Base-by-base conservation (phyloP, 2,888 invertebrate genomes). In the Cheilosia scutellata region DNA sequence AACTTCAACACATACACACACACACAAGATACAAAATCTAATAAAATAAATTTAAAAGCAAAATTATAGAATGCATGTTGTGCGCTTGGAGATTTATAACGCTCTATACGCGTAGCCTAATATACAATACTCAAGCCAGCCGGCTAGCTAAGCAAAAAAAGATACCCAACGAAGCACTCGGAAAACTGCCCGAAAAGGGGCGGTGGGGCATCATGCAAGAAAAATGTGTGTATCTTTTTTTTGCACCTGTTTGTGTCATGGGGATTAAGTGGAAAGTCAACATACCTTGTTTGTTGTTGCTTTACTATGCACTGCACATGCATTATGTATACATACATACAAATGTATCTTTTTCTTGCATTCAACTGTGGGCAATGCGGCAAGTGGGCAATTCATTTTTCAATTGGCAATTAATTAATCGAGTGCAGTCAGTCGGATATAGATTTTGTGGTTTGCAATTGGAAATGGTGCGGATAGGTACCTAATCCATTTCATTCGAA, bases 401-500 rank as follows among this genome's bases (percentile, higher is more conserved):
- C 82, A 86, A 86, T 82, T 86, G 82, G 86, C 82, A 82, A 86
- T 82, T 80, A 86, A 86, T 86, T 82, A 82, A 82, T 86, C 86
- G 86, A 77, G 66, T 16, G 79, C 53, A 71, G 37, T 71, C 33
- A 37, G 53, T 76, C 51, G 57, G 66, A 86, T 82, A 55, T 58
- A 79, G 66, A 80, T 86, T 86, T 80, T 76, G 71, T 60, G 79
- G 58, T 66, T 71, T 60, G 58, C 66, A 74, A 76, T 86, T 80
- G 80, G 57, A 76, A 80, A 62, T 60, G 76, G 76, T 72, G 79
- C 53, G 79, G 75, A 84, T 65, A 79, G 63, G 47, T 80, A 31
- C 16, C 33, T 33, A 47, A 40, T 55, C 33, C 57, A 55, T 55
- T 79, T 65, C 57, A 20, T 20, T 68, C 25, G 53, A 71, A 79